Conservation (phyloP, 1,140 invertebrate genomes). For the Cotesia glomerata region DNA sequence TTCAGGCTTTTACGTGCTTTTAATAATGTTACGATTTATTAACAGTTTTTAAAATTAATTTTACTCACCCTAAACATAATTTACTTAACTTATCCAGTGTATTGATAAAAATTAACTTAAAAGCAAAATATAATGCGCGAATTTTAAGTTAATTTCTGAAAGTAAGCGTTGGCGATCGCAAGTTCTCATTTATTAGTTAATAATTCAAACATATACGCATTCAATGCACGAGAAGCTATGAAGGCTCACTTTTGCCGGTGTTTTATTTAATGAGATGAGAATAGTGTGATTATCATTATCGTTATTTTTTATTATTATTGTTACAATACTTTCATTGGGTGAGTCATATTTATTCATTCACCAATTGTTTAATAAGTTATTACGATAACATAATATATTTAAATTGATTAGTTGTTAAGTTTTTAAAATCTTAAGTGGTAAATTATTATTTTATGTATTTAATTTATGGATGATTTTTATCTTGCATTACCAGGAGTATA, state of each 20-base stretch:
- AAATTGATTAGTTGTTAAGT: too few relatives aligned
- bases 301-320: background rate
- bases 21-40: too few relatives aligned
- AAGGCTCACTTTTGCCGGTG: background rate
- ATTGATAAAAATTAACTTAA: too few relatives aligned
- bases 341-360: constrained; percentile 1
- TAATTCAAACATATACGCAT: background rate
- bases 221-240: background rate
- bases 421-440: background rate
- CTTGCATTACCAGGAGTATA: background rate
- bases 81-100: too few relatives aligned
- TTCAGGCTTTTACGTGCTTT: too few relatives aligned
- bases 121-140: too few relatives aligned
- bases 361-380: background rate
- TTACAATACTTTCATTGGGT: background rate
- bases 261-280: background rate
- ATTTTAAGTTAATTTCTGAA: too few relatives aligned
- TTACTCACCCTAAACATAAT: too few relatives aligned
- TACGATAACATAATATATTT: background rate
- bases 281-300: background rate
- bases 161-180: too few relatives aligned
- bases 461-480: background rate
- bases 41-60: too few relatives aligned
- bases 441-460: background rate
- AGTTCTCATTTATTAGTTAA: background rate